Base-by-base conservation (phyloP, 2,797 vertebrate genomes). In the Urosaurus nigricauda region DNA sequence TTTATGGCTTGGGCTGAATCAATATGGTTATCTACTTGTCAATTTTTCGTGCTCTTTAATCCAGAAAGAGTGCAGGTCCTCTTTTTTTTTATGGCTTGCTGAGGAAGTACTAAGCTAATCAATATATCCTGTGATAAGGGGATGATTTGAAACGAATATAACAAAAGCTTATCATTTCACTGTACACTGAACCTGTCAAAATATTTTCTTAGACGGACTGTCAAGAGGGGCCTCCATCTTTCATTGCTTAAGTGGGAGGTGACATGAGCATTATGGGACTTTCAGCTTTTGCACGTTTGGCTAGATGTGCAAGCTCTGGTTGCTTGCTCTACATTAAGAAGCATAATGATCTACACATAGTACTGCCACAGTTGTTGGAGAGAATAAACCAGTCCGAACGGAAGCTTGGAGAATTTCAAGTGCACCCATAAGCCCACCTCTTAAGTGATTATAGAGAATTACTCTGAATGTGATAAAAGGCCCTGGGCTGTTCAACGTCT, bases 121-220 rank as follows among this genome's bases (percentile, higher is more conserved):
- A 93, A 98, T 98, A 98, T 94, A 94, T 85, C 90, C 95, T 94
- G 96, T 88, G 94, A 97, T 98, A 98, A 98, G 96, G 96, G 95
- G 96, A 51, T 95, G 95, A 97, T 98, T 97, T 97, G 97, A 96
- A 96, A 97, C 95, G 95, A 90, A 92, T 94, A 95, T 96, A 97
- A 96, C 95, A 97, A 97, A 97, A 96, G 93, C 96, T 97, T 97
- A 97, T 96, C 96, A 93, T 96, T 96, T 94, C 75, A 87, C 89
- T 92, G 89, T 92, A 92, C 93, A 94, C 94, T 91, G 92, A 97
- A 96, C 90, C 91, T 93, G 78, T 96, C 96, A 96, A 97, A 98
- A 97, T 96, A 97, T 96, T 97, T 97, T 95, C 94, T 91, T 94
- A 93, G 91, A 96, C 95, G 82, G 92, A 95, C 95, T 92, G 85